Conservation (phyloP, 2,797 vertebrate species). For the Lagocephalus sceleratus region DNA sequence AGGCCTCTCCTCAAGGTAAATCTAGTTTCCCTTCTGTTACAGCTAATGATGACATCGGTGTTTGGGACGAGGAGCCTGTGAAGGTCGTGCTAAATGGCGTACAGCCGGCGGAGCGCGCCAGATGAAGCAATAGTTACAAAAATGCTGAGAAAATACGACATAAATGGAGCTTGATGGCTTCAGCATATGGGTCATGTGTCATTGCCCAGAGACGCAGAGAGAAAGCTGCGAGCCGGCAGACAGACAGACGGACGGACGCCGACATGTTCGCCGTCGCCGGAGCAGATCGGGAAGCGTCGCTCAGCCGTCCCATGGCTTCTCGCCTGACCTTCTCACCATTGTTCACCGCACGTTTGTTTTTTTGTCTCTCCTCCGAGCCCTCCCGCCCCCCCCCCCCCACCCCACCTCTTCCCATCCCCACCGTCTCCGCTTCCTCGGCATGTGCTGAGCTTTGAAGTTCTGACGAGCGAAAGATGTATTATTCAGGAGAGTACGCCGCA, state of each 20-base stretch:
- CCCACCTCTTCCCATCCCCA: slow-evolving; percentile 27
- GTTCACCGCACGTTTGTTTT: slow-evolving; percentile 53
- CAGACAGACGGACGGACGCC: slow-evolving; percentile 30
- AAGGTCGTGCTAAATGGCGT: slow-evolving; percentile 1
- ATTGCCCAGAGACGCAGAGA: not conserved
- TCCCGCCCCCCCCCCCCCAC: slow-evolving; percentile 21
- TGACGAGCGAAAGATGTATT: slow-evolving; percentile 78
- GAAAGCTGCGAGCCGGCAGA: slow-evolving; percentile 1
- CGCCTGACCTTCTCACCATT: slow-evolving; percentile 60
- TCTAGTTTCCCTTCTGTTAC: slow-evolving; percentile 19
- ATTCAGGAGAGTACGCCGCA: slow-evolving; percentile 70
- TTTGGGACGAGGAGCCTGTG: not conserved
- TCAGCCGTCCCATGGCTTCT: slow-evolving; percentile 42
- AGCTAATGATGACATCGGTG: not conserved
- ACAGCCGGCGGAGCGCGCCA: not conserved
- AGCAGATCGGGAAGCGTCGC: slow-evolving; percentile 37
- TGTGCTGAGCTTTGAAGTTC: slow-evolving; percentile 72
- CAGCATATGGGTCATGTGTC: slow-evolving; percentile 8
- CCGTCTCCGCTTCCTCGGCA: slow-evolving; percentile 53
- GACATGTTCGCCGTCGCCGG: slow-evolving; percentile 31
- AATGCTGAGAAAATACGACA: not conserved
- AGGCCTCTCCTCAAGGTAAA: slow-evolving; percentile 4
- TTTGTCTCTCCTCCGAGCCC: slow-evolving; percentile 44
- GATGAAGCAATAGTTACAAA: not conserved
- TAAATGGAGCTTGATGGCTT: slow-evolving; percentile 9